Conservation (phyloP, 2,888 invertebrate species). For the Allolobophora icterica region DNA sequence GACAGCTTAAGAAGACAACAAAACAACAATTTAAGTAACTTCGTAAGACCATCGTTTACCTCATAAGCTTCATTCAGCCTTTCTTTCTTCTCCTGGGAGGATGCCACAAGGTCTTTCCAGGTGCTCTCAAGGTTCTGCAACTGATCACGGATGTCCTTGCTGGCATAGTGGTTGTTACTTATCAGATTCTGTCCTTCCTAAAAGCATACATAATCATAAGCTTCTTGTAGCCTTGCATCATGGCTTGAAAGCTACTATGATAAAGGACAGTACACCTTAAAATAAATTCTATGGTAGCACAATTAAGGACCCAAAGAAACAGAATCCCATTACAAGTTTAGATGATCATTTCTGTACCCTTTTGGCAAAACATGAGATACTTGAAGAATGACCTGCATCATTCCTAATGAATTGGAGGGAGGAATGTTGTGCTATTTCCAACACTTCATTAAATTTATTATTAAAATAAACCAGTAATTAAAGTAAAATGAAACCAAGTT, state of each 20-base stretch:
- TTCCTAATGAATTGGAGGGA: not conserved
- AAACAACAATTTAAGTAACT: not conserved
- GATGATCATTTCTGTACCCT: too few relatives aligned
- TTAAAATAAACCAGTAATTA: not conserved
- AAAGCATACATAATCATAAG: not conserved
- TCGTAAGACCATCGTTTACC: conserved; percentile 63
- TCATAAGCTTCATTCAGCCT: conserved; percentile 86
- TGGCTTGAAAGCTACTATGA: too few relatives aligned
- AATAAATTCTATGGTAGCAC: too few relatives aligned
- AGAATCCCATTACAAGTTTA: not conserved
- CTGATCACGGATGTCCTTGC: conserved; percentile 81
- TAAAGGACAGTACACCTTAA: too few relatives aligned
- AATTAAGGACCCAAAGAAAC: too few relatives aligned
- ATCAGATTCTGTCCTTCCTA: conserved; percentile 68
- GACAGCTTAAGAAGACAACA: not conserved
- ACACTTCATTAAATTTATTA: not conserved
- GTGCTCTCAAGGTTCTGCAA: conserved; percentile 83
- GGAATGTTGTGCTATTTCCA: not conserved
- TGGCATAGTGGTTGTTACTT: conserved; percentile 84
- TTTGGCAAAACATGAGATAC: too few relatives aligned
- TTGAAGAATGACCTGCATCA: not conserved
- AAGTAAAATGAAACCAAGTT: not conserved
- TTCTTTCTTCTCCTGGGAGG: conserved; percentile 82
- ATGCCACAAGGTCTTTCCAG: conserved; percentile 84
- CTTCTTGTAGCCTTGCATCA: too few relatives aligned